These are phyloP conservation scores for Poeciliopsis turrubarensis DNA, from an alignment of 2,113 vertebrate species.

Conservation along the genomic window DNA sequence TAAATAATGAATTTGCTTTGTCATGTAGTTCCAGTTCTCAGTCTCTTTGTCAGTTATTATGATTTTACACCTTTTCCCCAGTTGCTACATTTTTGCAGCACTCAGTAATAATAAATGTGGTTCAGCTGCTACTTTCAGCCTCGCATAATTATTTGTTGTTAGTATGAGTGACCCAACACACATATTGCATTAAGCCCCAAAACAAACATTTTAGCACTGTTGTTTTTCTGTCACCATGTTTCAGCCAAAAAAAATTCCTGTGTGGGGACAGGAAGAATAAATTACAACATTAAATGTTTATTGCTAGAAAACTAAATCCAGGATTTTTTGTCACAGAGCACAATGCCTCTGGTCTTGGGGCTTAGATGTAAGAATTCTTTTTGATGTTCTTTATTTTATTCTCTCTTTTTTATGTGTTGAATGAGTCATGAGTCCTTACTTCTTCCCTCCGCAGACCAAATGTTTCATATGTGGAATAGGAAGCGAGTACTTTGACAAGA, in stretches of 20 bases:
- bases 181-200: constrained; percentile 15
- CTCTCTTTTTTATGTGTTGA: background rate
- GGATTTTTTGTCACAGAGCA: constrained; percentile 21
- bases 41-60: background rate
- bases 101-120: constrained; percentile 26
- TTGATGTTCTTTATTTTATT: background rate
- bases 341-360: background rate
- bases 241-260: background rate
- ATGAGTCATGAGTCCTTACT: constrained; percentile 6
- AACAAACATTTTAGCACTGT: constrained; percentile 5
- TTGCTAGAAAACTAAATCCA: constrained; percentile 2
- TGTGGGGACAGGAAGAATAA: background rate
- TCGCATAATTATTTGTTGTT: constrained; percentile 1
- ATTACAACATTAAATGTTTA: background rate
- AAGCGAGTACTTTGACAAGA: constrained; percentile 79
- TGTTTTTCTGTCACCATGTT: constrained; percentile 6
- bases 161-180: constrained; percentile 26
- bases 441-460: constrained; percentile 73
- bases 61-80: constrained; percentile 6
- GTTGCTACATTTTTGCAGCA: constrained; percentile 5
- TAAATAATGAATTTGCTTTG: background rate
- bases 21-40: background rate
- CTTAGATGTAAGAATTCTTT: background rate
- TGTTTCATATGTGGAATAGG: constrained; percentile 83
- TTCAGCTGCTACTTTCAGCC: constrained; percentile 9